Percentiles rank a stretch among this genome's conserved stretches.
Evolutionary conservation across 64 coral and sea anemone genomes (phyloP).

Genomic region (Porites australiensis): DNA sequence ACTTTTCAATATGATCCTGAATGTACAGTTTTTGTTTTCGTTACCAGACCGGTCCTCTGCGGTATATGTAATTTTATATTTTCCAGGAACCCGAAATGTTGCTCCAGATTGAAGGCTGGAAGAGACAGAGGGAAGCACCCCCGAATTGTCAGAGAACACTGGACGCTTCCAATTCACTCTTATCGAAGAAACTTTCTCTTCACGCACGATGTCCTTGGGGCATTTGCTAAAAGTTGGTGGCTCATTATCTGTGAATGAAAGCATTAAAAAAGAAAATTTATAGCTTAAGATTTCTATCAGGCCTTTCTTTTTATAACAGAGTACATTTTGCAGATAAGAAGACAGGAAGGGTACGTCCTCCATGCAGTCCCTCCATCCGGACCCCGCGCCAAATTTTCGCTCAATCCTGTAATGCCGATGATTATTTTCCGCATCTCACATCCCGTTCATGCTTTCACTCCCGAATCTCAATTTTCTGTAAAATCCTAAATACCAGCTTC

Average conservation of each 20-base stretch:
- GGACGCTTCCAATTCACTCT: slow-evolving; percentile 12
- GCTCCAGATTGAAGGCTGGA: neutral
- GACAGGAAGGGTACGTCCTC: no score
- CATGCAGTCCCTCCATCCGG: no score
- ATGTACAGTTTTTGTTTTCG: neutral
- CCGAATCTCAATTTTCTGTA: no score
- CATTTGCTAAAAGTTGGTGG: slow-evolving; percentile 26
- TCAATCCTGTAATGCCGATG: no score
- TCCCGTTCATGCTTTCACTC: no score
- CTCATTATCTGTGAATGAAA: neutral
- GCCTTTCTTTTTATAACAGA: no score
- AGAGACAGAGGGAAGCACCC: neutral
- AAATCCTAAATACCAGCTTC: no score
- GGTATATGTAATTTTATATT: neutral
- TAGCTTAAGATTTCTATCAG: no score
- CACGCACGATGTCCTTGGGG: neutral
- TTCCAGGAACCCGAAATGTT: neutral
- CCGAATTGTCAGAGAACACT: slow-evolving; percentile 36
- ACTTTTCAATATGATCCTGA: slow-evolving; percentile 9
- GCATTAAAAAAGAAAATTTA: no score
- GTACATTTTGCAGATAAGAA: no score
- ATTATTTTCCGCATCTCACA: no score
- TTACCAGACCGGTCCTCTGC: neutral
- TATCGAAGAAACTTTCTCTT: neutral
- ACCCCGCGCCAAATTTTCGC: no score